These are phyloP conservation scores for Drosophila borealis DNA, from an alignment of 2,888 invertebrate genomes.

Conservation along the genomic window DNA sequence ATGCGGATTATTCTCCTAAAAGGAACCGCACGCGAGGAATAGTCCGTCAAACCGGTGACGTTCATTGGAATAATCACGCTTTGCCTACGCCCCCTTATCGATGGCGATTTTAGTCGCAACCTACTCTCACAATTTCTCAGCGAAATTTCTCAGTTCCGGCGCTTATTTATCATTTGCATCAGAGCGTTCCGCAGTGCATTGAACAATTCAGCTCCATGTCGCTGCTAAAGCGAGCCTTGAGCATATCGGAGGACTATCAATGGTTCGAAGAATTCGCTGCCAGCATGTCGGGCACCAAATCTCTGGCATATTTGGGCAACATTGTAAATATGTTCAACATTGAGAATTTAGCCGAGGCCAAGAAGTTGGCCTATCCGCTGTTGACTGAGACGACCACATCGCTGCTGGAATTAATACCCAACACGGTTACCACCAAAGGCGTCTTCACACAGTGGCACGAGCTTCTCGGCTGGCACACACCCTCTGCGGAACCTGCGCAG, in stretches of 20 bases:
- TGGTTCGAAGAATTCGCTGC: slow-evolving; percentile 82
- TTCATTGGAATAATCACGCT: slow-evolving; percentile 94
- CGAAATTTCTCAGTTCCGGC: slow-evolving; percentile 97
- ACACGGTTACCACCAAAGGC: slow-evolving; percentile 96
- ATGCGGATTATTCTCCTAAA: slow-evolving; percentile 91
- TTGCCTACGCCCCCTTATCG: slow-evolving; percentile 92
- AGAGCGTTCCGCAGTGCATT: slow-evolving; percentile 91
- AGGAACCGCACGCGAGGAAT: slow-evolving; percentile 93
- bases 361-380: slow-evolving; percentile 89
- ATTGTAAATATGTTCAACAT: slow-evolving; percentile 91
- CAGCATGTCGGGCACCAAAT: slow-evolving; percentile 90
- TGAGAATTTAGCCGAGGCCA: slow-evolving; percentile 88
- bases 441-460: slow-evolving; percentile 99
- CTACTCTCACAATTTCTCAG: slow-evolving; percentile 94
- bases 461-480: slow-evolving; percentile 97
- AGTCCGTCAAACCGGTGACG: slow-evolving; percentile 93
- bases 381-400: slow-evolving; percentile 93
- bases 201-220: slow-evolving; percentile 90
- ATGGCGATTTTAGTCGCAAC: slow-evolving; percentile 94
- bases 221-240: slow-evolving; percentile 91
- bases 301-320: slow-evolving; percentile 94
- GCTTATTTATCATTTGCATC: slow-evolving; percentile 92
- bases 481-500: slow-evolving; percentile 85
- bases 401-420: slow-evolving; percentile 95
- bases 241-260: slow-evolving; percentile 86